Conservation (phyloP, 1,140 invertebrate species). For the Lethocerus indicus region DNA sequence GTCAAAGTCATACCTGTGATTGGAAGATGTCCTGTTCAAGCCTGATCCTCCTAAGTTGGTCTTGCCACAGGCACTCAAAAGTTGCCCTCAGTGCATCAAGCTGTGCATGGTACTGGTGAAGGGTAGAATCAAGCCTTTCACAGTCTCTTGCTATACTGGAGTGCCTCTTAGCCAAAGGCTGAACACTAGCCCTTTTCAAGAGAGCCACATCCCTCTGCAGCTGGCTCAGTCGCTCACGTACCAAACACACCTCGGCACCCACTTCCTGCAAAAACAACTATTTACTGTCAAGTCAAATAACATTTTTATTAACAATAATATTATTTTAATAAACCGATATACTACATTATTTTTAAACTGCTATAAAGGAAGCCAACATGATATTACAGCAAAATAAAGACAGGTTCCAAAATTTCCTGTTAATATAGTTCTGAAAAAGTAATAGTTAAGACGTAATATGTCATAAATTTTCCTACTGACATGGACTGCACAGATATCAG, state of each 20-base stretch:
- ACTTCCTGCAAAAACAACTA: slow-evolving; percentile 31
- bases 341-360: too few relatives aligned
- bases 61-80: slow-evolving; percentile 48
- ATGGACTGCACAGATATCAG: too few relatives aligned
- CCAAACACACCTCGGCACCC: slow-evolving; percentile 38
- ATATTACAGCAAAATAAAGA: too few relatives aligned
- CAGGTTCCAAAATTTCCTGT: too few relatives aligned
- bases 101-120: slow-evolving; percentile 40
- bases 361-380: too few relatives aligned
- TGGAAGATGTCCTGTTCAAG: slow-evolving; percentile 51
- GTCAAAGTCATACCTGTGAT: slow-evolving; percentile 33
- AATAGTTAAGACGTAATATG: too few relatives aligned
- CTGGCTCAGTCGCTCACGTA: slow-evolving; percentile 43
- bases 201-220: slow-evolving; percentile 40
- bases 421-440: too few relatives aligned
- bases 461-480: too few relatives aligned
- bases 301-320: too few relatives aligned
- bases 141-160: slow-evolving; percentile 41
- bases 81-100: slow-evolving; percentile 38
- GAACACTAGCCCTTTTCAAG: slow-evolving; percentile 34
- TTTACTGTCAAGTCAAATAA: too few relatives aligned
- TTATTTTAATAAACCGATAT: too few relatives aligned
- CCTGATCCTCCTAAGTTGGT: slow-evolving; percentile 45
- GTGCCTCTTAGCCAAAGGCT: slow-evolving; percentile 34
- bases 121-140: slow-evolving; percentile 38